Evolutionary conservation across 2,888 invertebrate genomes (phyloP), one percentile per base, ranked within the genome.

Genomic region (Tryphoninae sp.): DNA sequence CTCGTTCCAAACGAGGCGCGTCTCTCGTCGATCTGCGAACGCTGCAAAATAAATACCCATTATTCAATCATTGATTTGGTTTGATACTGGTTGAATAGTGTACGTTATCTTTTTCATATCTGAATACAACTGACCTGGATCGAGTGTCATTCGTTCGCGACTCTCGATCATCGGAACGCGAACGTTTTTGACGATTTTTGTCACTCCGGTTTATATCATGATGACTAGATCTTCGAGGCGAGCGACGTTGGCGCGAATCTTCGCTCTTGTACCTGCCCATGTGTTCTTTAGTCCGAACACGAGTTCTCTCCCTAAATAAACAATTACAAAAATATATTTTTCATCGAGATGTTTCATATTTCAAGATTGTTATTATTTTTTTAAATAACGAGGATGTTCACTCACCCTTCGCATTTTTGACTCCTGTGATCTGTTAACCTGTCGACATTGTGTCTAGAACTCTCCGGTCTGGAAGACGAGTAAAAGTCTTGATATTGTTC

Each of bases 1-100:
- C 73, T 64, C 81, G 75, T 2, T 83, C 83, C 7, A 83, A 83
- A 80, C 83, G 49, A 53, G 72, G 58, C 61, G 74, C 77, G 7
- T 83, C 81, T 64, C 81, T 82, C 23, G 75, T 75, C 2, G 84
- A 81, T 58, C 74, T 73, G 53, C 22, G 40, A 74, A 59, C 19
- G 11, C 19, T 58, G 4, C 7, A 55, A 69, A 40, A 16, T 16
- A 9, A 33, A 33, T 40, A 58, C 40, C 58, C 16, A 22, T 19
- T 2, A 22, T 64, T 76, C 11, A 7, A 49, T 19, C 2, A 40
- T 16, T 23, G 11, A 55, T 22, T 45, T 45, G 45, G 13, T 13
- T 45, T 13, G 45, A 33, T 33, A 33, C 33, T 33, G 6, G 6
- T 33, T 33, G 33, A 33, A 33, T 33, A 4, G 33, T 33, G 33